Percentiles rank a stretch among this genome's conserved stretches.
These are phyloP conservation scores for Thyatira batis DNA, from an alignment of 2,888 invertebrate genomes.

Conservation along the genomic window DNA sequence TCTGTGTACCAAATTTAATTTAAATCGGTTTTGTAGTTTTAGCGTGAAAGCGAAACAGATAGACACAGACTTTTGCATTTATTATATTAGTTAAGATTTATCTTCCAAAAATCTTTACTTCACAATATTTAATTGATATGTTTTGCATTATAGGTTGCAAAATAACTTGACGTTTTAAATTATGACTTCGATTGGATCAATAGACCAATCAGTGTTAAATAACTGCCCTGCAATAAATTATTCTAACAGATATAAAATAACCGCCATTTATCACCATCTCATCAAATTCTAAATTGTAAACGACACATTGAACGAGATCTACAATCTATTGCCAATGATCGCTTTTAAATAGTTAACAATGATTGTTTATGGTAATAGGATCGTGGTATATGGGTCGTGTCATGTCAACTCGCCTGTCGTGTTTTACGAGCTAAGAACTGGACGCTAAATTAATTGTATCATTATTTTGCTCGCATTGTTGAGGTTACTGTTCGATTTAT, in stretches of 20 bases:
- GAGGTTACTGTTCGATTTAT: too few species aligned
- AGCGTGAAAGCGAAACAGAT: too few species aligned
- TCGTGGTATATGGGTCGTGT: constrained; percentile 7
- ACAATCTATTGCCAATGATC: constrained; percentile 6
- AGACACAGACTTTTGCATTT: too few species aligned
- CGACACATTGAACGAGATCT: background rate
- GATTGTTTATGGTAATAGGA: constrained; percentile 17
- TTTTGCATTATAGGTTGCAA: too few species aligned
- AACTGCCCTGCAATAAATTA: constrained; percentile 20
- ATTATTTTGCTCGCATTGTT: background rate
- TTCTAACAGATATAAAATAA: constrained; percentile 6
- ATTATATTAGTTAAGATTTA: too few species aligned
- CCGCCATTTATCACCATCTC: background rate
- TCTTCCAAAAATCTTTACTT: too few species aligned
- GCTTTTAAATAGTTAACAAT: constrained; percentile 38
- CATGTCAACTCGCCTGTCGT: too few species aligned
- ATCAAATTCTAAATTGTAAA: background rate
- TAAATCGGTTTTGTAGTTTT: too few species aligned
- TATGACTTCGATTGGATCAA: background rate
- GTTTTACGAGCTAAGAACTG: background rate
- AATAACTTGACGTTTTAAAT: too few species aligned
- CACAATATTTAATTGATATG: too few species aligned
- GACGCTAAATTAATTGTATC: background rate
- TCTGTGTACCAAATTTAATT: too few species aligned
- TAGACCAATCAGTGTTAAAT: background rate